Evolutionary conservation across 2,797 vertebrate species (phyloP), one percentile per base, ranked within the genome.

Genomic region (Emydoidea blandingii): DNA sequence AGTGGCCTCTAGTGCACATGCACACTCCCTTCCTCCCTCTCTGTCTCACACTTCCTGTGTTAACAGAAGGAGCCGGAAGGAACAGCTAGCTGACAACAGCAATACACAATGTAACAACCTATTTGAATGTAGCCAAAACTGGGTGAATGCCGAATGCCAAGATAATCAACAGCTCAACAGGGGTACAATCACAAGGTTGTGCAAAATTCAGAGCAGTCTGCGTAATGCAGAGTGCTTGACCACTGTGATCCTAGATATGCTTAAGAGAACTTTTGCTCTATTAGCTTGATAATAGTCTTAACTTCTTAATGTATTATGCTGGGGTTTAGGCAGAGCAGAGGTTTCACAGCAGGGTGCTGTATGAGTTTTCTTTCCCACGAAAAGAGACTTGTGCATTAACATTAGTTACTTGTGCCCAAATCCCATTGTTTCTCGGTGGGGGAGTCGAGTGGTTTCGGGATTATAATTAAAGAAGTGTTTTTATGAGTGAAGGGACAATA

Each of bases 351-450:
- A 81, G 87, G 90, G 84, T 0, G 0, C 91, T 84, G 49, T 68
- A n/a, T n/a, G 88, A 84, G 94, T 96, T 97, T 96, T 86, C 87
- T 95, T 95, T 96, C 96, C 96, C 94, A 92, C 59, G 93, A 90
- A 96, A 96, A 94, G 82, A 94, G 82, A 95, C 90, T 96, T 95
- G 96, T 0, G 65, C 76, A 86, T 90, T 93, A 3, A 1, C 82
- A 52, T 88, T 93, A 91, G 90, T 93, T 96, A 91, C 91, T 91
- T 91, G 89, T 92, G 74, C 87, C 65, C 87, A 94, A 79, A 96
- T 93, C 94, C 78, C 86, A 34, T 95, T 95, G 85, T 79, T 93
- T 59, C 65, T 92, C 94, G 93, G 94, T 81, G 81, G 62, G 93
- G 25, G 47, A 91, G 31, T 93, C 65, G 92, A 86, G 84, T 90